Percentiles rank a stretch among this genome's conserved stretches.
Conservation (phyloP, 1,140 invertebrate genomes). For the Frieseomelitta varia region DNA sequence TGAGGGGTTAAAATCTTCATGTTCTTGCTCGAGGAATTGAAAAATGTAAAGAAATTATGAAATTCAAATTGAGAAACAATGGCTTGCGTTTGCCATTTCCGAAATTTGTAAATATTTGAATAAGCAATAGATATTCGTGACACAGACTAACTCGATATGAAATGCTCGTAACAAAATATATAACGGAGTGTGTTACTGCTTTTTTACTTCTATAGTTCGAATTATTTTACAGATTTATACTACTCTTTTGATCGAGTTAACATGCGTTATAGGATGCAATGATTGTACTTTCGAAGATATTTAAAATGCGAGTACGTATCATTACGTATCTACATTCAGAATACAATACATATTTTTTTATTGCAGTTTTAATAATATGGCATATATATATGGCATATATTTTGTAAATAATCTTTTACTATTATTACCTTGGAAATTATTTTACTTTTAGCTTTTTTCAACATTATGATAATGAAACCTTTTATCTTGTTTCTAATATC, state of each 20-base stretch:
- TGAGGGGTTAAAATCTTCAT: constrained; percentile 58
- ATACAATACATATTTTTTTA: not conserved
- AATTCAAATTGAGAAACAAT: constrained; percentile 58
- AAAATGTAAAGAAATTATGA: constrained; percentile 20
- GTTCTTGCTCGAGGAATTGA: constrained; percentile 55
- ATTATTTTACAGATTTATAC: constrained; percentile 50
- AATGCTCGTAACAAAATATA: constrained; percentile 25
- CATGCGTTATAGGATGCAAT: constrained; percentile 48
- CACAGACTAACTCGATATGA: constrained; percentile 41
- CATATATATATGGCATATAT: not conserved
- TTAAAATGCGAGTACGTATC: constrained; percentile 29
- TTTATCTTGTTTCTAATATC: constrained; percentile 5
- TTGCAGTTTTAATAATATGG: constrained; percentile 19
- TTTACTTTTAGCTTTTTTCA: not conserved
- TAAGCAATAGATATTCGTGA: constrained; percentile 42
- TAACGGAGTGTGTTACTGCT: constrained; percentile 36
- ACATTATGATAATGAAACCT: not conserved
- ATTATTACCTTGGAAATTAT: not conserved
- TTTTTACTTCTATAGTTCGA: constrained; percentile 47
- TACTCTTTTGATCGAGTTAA: constrained; percentile 61
- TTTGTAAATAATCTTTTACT: not conserved
- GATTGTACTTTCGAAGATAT: constrained; percentile 21
- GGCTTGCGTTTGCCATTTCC: constrained; percentile 31
- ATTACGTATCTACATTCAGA: constrained; percentile 31
- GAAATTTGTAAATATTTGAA: constrained; percentile 62